phyloP scores from a whole-genome alignment of 2,797 vertebrate species.

The Tauraco hartlaubi region DNA sequence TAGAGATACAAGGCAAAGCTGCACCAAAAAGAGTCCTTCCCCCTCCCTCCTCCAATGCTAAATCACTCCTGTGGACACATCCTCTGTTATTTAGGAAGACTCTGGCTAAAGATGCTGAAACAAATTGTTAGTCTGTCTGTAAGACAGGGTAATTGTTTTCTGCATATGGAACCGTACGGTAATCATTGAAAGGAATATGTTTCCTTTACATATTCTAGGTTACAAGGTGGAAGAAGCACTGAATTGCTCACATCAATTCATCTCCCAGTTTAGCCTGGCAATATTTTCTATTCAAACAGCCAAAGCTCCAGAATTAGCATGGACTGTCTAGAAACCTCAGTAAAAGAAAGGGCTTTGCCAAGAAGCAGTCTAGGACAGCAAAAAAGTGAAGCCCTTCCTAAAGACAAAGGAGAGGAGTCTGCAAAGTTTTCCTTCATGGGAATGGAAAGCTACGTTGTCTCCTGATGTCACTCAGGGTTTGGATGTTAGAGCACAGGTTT shows the following conservation, averaged over 20 bases:
- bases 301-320: conserved; percentile 12
- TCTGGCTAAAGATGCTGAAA: background rate
- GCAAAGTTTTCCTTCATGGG: background rate
- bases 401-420: background rate
- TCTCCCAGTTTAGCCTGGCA: conserved; percentile 29
- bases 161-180: background rate
- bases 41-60: too few relatives aligned
- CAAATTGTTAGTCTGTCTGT: background rate
- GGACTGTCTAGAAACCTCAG: conserved; percentile 8
- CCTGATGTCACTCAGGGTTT: background rate
- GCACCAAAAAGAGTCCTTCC: background rate
- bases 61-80: background rate
- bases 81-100: background rate
- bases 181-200: background rate
- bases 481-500: background rate
- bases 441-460: background rate
- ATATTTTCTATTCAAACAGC: background rate
- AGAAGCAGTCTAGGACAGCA: background rate
- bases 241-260: background rate
- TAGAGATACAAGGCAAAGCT: background rate
- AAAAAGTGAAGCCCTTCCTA: background rate
- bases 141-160: background rate
- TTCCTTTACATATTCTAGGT: background rate
- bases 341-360: background rate
- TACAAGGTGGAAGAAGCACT: background rate